phyloP scores from a whole-genome alignment of 2,888 invertebrate species.

The Julus scandinavius region DNA sequence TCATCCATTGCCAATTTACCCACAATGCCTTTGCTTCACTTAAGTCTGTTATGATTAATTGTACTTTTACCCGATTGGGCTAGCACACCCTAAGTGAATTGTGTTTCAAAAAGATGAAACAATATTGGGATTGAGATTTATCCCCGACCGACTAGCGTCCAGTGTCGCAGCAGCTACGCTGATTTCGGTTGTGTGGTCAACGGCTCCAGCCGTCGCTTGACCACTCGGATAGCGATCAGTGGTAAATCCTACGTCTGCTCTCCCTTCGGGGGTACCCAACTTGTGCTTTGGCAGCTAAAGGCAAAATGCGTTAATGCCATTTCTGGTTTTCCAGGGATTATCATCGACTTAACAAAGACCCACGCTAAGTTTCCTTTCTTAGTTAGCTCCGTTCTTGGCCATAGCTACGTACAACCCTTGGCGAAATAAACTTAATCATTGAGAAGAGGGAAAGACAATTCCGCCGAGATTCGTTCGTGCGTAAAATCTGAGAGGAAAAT shows the following conservation, averaged over 20 bases:
- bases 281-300: background rate
- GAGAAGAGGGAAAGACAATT: background rate
- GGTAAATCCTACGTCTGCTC: background rate
- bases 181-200: too few relatives aligned
- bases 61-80: background rate
- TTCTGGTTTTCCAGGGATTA: background rate
- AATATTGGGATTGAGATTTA: background rate
- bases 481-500: constrained; percentile 6
- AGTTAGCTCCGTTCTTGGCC: background rate
- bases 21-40: background rate
- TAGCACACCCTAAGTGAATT: background rate
- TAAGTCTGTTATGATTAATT: background rate
- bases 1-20: background rate
- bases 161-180: too few relatives aligned
- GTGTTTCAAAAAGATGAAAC: background rate
- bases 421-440: background rate
- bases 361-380: background rate
- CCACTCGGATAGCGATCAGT: background rate
- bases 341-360: background rate
- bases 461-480: background rate
- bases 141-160: background rate
- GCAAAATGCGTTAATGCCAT: background rate
- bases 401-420: background rate
- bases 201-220: background rate
- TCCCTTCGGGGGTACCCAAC: background rate